Base-by-base conservation (phyloP, 2,113 vertebrate genomes). In the Ahaetulla prasina region DNA sequence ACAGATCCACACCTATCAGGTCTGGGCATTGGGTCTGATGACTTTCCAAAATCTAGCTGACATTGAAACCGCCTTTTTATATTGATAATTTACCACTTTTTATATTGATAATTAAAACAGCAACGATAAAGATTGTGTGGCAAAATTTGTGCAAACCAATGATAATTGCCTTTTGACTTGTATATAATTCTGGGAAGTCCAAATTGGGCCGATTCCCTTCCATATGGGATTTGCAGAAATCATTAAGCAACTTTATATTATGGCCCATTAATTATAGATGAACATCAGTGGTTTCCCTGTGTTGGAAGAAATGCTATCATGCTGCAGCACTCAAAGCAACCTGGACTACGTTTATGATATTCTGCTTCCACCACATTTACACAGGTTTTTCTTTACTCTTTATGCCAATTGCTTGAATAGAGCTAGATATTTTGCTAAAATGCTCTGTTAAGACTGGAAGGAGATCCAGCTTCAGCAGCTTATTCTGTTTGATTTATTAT, bases 401-500 rank as follows among this genome's bases (percentile, higher is more conserved):
- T 57, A 84, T 30, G 60, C 43, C 54, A 90, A 35, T 90, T 0
- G 0, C 35, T 89, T 52, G 87, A 55, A 35, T 74, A 74, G 14
- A 93, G 80, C 35, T 89, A 54, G 68, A 74, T 22, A 53, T 1
- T 90, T 92, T 93, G 89, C 30, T 39, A 63, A 27, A 7, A 2
- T 20, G 7, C 89, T 91, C n/a, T 25, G 87, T 88, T 94, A 94
- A 91, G 39, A 54, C 0, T 54, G 5, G 11, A 55, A 39, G 91
- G 89, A 92, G 87, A 90, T 23, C 23, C 74, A 55, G 50, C 50
- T 91, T 47, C 8, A 30, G 39, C 4, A 85, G 45, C 50, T 94
- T 93, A 92, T 96, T 94, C 68, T 91, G 16, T 80, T 92, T 86
- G 43, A 93, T 92, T 92, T 93, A 53, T 88, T 89, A 91, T 43